Conservation (phyloP, 2,888 invertebrate genomes). For the Phengaris arion region DNA sequence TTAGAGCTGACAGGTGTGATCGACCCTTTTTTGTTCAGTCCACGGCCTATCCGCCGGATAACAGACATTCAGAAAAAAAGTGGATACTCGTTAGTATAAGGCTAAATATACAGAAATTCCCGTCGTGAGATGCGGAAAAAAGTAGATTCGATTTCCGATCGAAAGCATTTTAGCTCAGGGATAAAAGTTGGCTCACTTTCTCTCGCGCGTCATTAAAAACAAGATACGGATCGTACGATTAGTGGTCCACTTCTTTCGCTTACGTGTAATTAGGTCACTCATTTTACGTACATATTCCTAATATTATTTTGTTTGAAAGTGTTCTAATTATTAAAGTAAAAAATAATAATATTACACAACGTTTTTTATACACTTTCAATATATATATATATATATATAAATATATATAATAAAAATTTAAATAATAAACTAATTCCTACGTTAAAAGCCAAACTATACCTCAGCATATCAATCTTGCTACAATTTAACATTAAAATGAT, state of each 20-base stretch:
- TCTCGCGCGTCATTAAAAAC: too few species aligned
- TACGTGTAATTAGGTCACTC: too few species aligned
- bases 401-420: too few species aligned
- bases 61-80: slow-evolving; percentile 11
- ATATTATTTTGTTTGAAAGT: too few species aligned
- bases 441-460: background rate
- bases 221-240: too few species aligned
- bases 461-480: background rate
- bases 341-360: too few species aligned
- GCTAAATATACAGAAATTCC: background rate
- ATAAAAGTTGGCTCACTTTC: background rate
- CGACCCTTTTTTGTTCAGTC: slow-evolving; percentile 5
- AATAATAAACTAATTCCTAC: too few species aligned
- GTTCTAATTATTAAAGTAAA: too few species aligned
- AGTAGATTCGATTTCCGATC: background rate
- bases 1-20: background rate
- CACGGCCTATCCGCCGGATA: background rate
- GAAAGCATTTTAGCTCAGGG: background rate
- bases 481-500: background rate
- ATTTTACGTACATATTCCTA: too few species aligned
- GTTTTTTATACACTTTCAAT: too few species aligned
- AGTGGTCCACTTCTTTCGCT: too few species aligned
- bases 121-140: background rate
- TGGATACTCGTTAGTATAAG: background rate
- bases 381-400: too few species aligned